Percentiles rank a stretch among this genome's conserved stretches.
These are phyloP conservation scores for Molossus alvarezi DNA, from an alignment of 2,797 vertebrate species.

Conservation along the genomic window DNA sequence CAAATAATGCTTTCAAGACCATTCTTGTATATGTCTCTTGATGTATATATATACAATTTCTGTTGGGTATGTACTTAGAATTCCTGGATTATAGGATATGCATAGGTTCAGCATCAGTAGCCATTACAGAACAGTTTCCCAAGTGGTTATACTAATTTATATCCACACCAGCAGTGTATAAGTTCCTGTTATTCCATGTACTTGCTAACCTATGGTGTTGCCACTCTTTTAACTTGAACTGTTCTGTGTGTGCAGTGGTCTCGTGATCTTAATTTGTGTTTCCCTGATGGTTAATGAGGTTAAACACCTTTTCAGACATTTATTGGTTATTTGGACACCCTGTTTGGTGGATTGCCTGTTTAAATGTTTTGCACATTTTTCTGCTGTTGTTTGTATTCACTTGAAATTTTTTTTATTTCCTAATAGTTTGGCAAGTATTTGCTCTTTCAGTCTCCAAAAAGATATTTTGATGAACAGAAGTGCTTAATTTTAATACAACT, in stretches of 20 bases:
- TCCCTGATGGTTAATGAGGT: background rate
- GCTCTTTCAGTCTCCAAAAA: conserved; percentile 49
- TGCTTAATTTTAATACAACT: conserved; percentile 24
- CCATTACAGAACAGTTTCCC: background rate
- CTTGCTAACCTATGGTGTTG: background rate
- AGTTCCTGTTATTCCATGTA: background rate
- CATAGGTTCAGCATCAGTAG: background rate
- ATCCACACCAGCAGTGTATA: background rate
- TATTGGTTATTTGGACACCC: background rate
- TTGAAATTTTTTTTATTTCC: conserved; percentile 5
- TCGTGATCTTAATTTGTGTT: conserved; percentile 14
- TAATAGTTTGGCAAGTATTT: conserved; percentile 25
- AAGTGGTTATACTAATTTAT: background rate
- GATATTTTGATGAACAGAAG: conserved; percentile 10
- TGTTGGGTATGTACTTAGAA: conserved; percentile 6
- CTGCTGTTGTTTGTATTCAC: background rate
- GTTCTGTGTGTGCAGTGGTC: conserved; percentile 17
- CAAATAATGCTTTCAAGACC: background rate
- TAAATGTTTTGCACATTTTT: conserved; percentile 6
- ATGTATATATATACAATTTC: background rate
- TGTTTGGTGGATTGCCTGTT: background rate
- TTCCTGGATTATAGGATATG: background rate
- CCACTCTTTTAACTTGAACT: conserved; percentile 32
- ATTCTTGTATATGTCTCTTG: conserved; percentile 31
- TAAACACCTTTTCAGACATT: background rate